Evolutionary conservation across 2,888 invertebrate species (phyloP).

Genomic region (Lycophotia porphyrea): DNA sequence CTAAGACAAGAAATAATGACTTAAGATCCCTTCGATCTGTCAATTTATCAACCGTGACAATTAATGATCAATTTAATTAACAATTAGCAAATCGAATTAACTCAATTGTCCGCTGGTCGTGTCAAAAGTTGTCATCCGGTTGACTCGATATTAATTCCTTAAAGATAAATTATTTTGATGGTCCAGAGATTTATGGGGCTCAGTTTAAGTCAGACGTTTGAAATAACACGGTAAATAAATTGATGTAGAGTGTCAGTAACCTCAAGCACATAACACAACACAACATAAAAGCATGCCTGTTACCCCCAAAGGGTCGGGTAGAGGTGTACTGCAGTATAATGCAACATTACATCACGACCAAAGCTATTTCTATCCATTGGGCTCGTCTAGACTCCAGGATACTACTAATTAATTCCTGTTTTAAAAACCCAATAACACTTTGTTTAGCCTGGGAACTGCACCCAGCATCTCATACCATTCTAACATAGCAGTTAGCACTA

Average conservation of each 20-base stretch:
- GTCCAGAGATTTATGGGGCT: neutral
- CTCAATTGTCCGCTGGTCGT: neutral
- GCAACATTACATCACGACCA: neutral
- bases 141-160: neutral
- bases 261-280: neutral
- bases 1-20: constrained; percentile 35
- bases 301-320: neutral
- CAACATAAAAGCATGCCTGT: neutral
- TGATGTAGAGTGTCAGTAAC: neutral
- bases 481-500: too few species aligned
- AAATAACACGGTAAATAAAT: neutral
- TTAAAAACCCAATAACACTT: neutral
- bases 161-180: neutral
- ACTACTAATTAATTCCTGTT: neutral
- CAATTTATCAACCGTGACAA: constrained; percentile 29
- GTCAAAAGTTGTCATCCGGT: constrained; percentile 10
- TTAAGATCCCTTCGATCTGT: constrained; percentile 17
- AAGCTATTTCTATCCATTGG: neutral
- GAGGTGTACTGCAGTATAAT: neutral
- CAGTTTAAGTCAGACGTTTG: neutral
- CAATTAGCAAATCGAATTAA: constrained; percentile 28
- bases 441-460: neutral
- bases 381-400: neutral
- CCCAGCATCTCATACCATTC: neutral
- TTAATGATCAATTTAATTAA: constrained; percentile 49